A percentile compares a stretch with the other conserved stretches of the same genome.
Evolutionary conservation across 2,797 vertebrate species (phyloP).

Genomic region (Vireo griseus): DNA sequence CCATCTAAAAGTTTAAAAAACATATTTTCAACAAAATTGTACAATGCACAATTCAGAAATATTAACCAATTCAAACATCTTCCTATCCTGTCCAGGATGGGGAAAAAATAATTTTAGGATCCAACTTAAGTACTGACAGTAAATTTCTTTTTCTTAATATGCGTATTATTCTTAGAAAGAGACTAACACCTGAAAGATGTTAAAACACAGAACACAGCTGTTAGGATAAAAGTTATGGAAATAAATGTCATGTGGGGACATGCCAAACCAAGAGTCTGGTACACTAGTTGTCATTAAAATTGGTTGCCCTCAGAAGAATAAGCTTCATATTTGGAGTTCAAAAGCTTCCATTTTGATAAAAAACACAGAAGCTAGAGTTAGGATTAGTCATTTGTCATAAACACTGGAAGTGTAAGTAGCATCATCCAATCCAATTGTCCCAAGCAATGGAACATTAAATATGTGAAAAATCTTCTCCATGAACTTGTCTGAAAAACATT

Average conservation of each 20-base stretch:
- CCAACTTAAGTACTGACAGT: background rate
- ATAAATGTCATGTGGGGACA: background rate
- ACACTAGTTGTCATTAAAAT: background rate
- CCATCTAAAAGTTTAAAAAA: background rate
- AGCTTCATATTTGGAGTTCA: background rate
- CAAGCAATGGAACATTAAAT: background rate
- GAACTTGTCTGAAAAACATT: background rate
- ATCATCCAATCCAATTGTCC: background rate
- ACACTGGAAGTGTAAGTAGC: background rate
- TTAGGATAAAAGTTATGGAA: background rate
- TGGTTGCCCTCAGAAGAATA: background rate
- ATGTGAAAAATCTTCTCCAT: background rate
- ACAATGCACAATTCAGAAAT: background rate
- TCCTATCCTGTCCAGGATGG: background rate
- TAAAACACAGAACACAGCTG: background rate
- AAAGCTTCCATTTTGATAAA: background rate
- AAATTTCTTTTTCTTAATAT: background rate
- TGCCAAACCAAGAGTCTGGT: background rate
- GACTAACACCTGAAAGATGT: background rate
- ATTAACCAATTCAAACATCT: background rate
- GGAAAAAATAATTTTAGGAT: background rate
- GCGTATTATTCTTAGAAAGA: background rate
- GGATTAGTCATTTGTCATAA: background rate
- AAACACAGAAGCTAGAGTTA: background rate
- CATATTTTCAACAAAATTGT: background rate